Evolutionary conservation across 2,888 invertebrate genomes (phyloP).

Genomic region (Hirtodrosophila confusa): DNA sequence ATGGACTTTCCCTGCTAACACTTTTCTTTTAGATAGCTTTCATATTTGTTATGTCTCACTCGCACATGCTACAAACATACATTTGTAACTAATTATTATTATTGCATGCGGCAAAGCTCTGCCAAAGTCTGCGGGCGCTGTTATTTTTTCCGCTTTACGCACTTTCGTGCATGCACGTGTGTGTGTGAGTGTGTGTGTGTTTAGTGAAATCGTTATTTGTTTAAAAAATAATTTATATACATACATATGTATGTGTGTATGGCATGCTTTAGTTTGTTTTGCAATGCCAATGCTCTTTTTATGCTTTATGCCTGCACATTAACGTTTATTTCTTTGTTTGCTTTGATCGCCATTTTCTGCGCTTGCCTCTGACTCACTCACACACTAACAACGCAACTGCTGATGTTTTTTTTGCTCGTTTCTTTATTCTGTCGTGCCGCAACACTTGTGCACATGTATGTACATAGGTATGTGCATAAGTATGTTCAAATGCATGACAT

Average conservation of each 20-base stretch:
- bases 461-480: constrained; percentile 9
- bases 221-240: constrained; percentile 43
- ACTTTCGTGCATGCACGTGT: constrained; percentile 21
- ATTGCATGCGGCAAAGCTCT: constrained; percentile 28
- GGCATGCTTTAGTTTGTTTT: constrained; percentile 29
- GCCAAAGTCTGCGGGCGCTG: constrained; percentile 11
- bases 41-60: constrained; percentile 13
- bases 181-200: constrained; percentile 15
- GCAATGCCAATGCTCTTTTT: constrained; percentile 46
- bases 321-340: constrained; percentile 67
- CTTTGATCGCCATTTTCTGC: constrained; percentile 67
- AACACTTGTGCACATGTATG: constrained; percentile 13
- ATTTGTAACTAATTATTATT: constrained; percentile 24
- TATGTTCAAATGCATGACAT: constrained; percentile 38
- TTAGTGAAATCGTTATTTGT: constrained; percentile 68
- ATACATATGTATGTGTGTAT: not conserved
- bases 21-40: constrained; percentile 20
- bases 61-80: constrained; percentile 3
- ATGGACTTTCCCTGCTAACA: constrained; percentile 58
- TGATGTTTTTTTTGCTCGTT: constrained; percentile 18
- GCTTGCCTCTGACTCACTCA: constrained; percentile 55
- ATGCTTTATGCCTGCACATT: constrained; percentile 49
- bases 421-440: constrained; percentile 27
- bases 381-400: constrained; percentile 38
- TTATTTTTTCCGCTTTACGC: constrained; percentile 37